A percentile compares a stretch with the other conserved stretches of the same genome.
Conservation (phyloP, 1,140 invertebrate species). For the Contarinia nasturtii region DNA sequence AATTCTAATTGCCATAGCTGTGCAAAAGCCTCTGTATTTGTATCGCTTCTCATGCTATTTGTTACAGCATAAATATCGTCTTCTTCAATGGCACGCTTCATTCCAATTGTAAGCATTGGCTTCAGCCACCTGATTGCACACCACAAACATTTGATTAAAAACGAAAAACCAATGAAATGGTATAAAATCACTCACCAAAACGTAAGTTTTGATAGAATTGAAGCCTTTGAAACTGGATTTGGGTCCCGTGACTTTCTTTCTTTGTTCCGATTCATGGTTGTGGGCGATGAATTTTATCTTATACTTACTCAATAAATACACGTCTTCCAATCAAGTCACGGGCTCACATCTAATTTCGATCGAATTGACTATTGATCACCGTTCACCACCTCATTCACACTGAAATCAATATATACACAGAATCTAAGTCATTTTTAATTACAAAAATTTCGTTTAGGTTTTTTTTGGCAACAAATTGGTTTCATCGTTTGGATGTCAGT, state of each 20-base stretch:
- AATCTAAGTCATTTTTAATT: too few species aligned
- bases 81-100: conserved; percentile 23
- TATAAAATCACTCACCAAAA: background rate
- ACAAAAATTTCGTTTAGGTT: too few species aligned
- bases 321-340: too few species aligned
- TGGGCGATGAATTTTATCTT: too few species aligned
- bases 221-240: background rate
- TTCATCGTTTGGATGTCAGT: too few species aligned
- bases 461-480: too few species aligned
- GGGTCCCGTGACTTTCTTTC: background rate
- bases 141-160: background rate
- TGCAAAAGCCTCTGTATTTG: conserved; percentile 14
- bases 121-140: conserved; percentile 25
- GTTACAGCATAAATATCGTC: conserved; percentile 27
- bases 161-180: background rate
- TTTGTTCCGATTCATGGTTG: background rate
- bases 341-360: too few species aligned
- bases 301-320: too few species aligned
- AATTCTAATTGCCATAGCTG: conserved; percentile 17
- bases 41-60: conserved; percentile 15
- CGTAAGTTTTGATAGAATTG: background rate
- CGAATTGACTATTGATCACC: too few species aligned
- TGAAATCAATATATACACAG: too few species aligned
- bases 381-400: too few species aligned
- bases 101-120: conserved; percentile 24